These are phyloP conservation scores for Drosophila demipolita DNA, from an alignment of 2,888 invertebrate species.

Conservation along the genomic window DNA sequence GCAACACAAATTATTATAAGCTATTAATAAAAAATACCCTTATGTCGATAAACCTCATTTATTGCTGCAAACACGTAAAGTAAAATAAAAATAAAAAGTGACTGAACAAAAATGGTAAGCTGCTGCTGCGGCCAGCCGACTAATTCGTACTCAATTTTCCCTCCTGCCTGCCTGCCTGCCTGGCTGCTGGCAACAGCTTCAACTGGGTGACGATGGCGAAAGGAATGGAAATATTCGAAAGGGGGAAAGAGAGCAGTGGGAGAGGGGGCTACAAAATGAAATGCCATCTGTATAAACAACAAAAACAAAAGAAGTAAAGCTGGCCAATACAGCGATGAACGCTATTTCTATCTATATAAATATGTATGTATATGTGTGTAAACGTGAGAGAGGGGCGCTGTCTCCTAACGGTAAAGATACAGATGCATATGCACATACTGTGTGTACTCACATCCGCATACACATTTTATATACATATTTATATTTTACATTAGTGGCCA, in stretches of 20 bases:
- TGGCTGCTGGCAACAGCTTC: conserved; percentile 33
- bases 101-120: conserved; percentile 25
- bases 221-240: conserved; percentile 9
- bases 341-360: conserved; percentile 20
- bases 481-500: conserved; percentile 26
- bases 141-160: conserved; percentile 61
- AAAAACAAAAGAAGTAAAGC: conserved; percentile 8
- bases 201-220: conserved; percentile 44
- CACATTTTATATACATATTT: background rate
- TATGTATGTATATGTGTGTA: conserved; percentile 8
- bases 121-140: conserved; percentile 45
- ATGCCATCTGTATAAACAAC: conserved; percentile 49
- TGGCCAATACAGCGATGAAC: conserved; percentile 16
- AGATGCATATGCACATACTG: conserved; percentile 1
- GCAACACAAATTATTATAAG: background rate
- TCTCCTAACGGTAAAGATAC: conserved; percentile 37
- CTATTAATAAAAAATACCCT: background rate
- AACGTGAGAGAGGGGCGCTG: background rate
- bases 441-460: conserved; percentile 1
- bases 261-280: conserved; percentile 29
- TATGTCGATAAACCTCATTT: conserved; percentile 6
- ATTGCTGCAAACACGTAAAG: conserved; percentile 1
- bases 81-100: background rate
- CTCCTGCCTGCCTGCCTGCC: conserved; percentile 13
- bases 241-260: background rate